Evolutionary conservation across 92 coral and sea anemone species (phyloP), one percentile per base, ranked within the genome.

Genomic region (Epizoanthus ramosus): DNA sequence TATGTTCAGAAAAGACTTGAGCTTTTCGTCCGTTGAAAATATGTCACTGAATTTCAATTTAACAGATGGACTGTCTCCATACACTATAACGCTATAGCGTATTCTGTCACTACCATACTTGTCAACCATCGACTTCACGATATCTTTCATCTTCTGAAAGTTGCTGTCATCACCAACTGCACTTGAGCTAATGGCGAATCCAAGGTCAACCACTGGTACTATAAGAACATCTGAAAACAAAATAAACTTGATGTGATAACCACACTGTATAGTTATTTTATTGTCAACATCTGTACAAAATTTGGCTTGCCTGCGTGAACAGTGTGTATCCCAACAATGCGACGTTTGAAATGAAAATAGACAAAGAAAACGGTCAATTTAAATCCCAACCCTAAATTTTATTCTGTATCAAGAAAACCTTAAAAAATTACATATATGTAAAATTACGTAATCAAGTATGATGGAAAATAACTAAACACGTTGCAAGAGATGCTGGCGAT

Each of bases 131-230:
- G 81, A 84, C 63, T 73, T 89, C 24, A 89, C 75, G 58, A 85
- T 64, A 16, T 74, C 64, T 61, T 89, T 86, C 92, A 89, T 89
- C 83, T 89, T 85, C 24, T 80, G 54, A 73, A 79, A 89, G 76
- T 89, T 89, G 8, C 53, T 54, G 18, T 76, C 74, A 6, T 84
- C 73, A 37, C 79, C 69, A 8, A 70, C 68, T 12, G 89, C 86
- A 18, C 79, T 79, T 16, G 92, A 87, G 63, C 89, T 89, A 74
- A 89, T 80, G 21, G 79, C 80, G 45, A 89, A 89, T 3, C 84
- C 92, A 63, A 89, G 83, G 75, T 89, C 92, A 37, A 37, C 43
- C 43, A 37, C 43, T 37, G 43, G 43, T 2, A 85, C 68, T 18
- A 80, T 81, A 14, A 85, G 92, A 2, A 85, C 14, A 71, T 8